These are phyloP conservation scores for Chiloscyllium punctatum DNA, from an alignment of 2,797 vertebrate species.

Conservation along the genomic window DNA sequence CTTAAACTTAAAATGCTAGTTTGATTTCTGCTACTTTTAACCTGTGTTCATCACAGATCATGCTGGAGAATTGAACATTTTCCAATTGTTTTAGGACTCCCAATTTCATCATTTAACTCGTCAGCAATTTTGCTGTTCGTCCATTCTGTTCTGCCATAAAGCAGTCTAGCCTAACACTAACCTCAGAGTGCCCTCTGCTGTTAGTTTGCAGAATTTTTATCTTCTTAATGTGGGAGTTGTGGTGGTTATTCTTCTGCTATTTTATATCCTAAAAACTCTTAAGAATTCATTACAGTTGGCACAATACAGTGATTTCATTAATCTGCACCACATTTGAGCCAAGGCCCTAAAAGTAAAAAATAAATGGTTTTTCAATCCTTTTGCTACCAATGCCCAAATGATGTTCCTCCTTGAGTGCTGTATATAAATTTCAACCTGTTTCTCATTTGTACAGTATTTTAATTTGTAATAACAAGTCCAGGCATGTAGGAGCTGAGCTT, in stretches of 20 bases:
- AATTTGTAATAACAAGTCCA: background rate
- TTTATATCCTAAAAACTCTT: background rate
- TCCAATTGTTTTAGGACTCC: background rate
- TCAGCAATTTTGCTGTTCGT: too few relatives aligned
- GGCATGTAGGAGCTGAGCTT: background rate
- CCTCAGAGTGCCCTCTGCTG: background rate
- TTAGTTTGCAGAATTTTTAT: background rate
- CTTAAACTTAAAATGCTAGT: background rate
- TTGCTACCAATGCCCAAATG: background rate
- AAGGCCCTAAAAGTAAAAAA: background rate
- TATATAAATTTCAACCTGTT: background rate
- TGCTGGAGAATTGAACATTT: background rate
- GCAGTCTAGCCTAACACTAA: background rate
- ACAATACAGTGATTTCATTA: background rate
- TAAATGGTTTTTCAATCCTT: background rate
- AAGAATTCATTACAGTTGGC: background rate
- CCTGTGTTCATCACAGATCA: background rate
- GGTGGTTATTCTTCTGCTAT: background rate
- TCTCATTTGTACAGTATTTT: constrained; percentile 1
- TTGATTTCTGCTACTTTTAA: background rate
- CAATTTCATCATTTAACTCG: background rate
- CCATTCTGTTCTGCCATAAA: background rate
- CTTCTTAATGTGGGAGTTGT: background rate
- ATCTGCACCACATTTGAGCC: background rate
- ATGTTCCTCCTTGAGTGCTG: background rate